Conservation (phyloP, 2,797 vertebrate species). For the Triplophysa bombifrons region DNA sequence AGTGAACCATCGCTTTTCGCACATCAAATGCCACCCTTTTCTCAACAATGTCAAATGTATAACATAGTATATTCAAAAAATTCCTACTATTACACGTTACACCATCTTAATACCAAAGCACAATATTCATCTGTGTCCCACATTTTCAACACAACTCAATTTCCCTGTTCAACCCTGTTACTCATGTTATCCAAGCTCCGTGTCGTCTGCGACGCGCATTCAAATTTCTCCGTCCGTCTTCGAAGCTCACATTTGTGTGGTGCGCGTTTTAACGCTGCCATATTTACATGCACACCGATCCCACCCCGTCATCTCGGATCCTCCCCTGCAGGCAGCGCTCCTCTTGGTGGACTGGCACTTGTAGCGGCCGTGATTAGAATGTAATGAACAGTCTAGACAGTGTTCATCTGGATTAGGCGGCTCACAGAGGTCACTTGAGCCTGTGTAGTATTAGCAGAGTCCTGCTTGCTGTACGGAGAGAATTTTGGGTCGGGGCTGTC, state of each 20-base stretch:
- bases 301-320: slow-evolving; percentile 6
- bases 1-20: too few relatives aligned
- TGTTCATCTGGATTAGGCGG: slow-evolving; percentile 78
- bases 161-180: neutral
- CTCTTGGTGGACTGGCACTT: neutral
- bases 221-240: slow-evolving; percentile 4
- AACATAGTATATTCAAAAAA: too few relatives aligned
- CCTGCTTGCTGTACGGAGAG: slow-evolving; percentile 28
- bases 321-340: slow-evolving; percentile 42
- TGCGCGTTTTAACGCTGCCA: neutral
- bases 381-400: slow-evolving; percentile 82
- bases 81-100: too few relatives aligned
- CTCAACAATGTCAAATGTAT: too few relatives aligned
- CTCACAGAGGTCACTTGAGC: slow-evolving; percentile 55
- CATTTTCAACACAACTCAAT: neutral
- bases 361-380: slow-evolving; percentile 66
- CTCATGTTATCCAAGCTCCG: neutral
- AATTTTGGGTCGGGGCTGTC: slow-evolving; percentile 6
- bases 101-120: too few relatives aligned
- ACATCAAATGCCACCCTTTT: too few relatives aligned
- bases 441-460: slow-evolving; percentile 50
- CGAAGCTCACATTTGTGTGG: slow-evolving; percentile 2
- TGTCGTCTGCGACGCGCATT: neutral
- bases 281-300: slow-evolving; percentile 4
- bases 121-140: neutral